Percentiles rank a stretch among this genome's conserved stretches.
These are phyloP conservation scores for Oenanthe oenanthe DNA, from an alignment of 2,113 vertebrate genomes.

Conservation along the genomic window DNA sequence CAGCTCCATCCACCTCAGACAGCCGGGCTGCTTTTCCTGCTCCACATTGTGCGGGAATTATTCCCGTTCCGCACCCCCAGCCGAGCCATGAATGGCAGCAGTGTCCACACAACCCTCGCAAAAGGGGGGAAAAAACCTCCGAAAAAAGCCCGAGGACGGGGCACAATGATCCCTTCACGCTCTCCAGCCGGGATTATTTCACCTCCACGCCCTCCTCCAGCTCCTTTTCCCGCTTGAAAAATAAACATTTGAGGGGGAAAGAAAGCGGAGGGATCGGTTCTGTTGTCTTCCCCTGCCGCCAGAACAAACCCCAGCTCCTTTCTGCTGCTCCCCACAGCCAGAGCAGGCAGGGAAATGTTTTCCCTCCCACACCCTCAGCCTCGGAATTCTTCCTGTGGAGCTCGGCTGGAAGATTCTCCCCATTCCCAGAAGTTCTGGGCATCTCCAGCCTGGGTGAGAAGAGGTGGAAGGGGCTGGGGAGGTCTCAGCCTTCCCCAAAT, in stretches of 20 bases:
- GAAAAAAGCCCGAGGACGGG: not conserved
- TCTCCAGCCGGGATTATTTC: not conserved
- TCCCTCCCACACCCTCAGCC: not conserved
- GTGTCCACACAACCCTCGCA: conserved; percentile 55
- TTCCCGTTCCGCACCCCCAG: conserved; percentile 38
- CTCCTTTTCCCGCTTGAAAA: not conserved
- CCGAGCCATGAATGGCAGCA: conserved; percentile 68
- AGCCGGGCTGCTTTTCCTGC: conserved; percentile 49
- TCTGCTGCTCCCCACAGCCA: not conserved
- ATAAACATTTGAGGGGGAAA: not conserved
- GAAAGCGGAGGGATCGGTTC: conserved; percentile 17
- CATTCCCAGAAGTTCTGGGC: not conserved
- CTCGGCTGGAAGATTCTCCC: not conserved
- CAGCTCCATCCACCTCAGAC: conserved; percentile 41
- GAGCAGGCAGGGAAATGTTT: not conserved
- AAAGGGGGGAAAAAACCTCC: too few relatives aligned
- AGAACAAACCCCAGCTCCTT: not conserved
- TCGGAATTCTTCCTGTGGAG: not conserved
- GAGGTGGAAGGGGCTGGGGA: not conserved
- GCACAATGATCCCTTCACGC: conserved; percentile 39
- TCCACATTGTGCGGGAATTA: conserved; percentile 4
- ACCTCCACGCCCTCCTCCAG: not conserved
- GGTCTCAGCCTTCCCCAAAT: not conserved
- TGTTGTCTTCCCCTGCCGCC: not conserved
- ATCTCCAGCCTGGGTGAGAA: not conserved